Base-by-base conservation (phyloP, 2,888 invertebrate species). In the Drosophila antonietae region DNA sequence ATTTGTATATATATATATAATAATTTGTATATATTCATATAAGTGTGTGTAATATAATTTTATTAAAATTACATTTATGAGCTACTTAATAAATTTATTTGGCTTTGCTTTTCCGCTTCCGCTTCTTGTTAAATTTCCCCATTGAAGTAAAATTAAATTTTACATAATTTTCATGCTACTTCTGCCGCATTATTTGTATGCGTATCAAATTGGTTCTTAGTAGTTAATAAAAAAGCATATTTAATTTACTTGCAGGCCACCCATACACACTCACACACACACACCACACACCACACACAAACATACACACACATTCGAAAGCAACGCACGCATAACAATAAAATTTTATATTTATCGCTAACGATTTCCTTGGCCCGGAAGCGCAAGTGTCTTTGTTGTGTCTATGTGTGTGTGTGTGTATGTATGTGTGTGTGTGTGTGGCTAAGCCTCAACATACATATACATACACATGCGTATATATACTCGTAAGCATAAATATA, bases 281-380 rank as follows among this genome's bases (percentile, higher is more conserved):
- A 47, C 41, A 58, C 49, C 59, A 41, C 14, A 52, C 47, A 57
- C 46, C 52, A 58, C 51, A 62, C 57, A 57, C 52, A 65, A 47
- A 49, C 47, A 57, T 43, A 70, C 52, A 58, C 51, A 62, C 57
- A 57, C 52, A 67, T 63, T 69, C 59, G 43, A 66, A 59, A 70
- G 78, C 78, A 81, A 73, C 79, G 74, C 81, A 72, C 83, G 74
- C 83, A 85, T 82, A 86, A 89, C 83, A 88, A 89, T 89, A 90
- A 90, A 90, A 90, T 88, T 89, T 90, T 88, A 89, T 90, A 83
- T 89, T 89, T 89, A 89, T 89, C 84, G 90, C 73, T 84, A 80
- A 89, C 88, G 90, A 82, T 90, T 88, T 89, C 84, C 84, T 75
- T 71, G 80, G 59, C 77, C 75, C 64, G 77, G 72, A 72, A 73